These are phyloP conservation scores for Drosophila quadrilineata DNA, from an alignment of 1,140 invertebrate genomes.

Conservation along the genomic window DNA sequence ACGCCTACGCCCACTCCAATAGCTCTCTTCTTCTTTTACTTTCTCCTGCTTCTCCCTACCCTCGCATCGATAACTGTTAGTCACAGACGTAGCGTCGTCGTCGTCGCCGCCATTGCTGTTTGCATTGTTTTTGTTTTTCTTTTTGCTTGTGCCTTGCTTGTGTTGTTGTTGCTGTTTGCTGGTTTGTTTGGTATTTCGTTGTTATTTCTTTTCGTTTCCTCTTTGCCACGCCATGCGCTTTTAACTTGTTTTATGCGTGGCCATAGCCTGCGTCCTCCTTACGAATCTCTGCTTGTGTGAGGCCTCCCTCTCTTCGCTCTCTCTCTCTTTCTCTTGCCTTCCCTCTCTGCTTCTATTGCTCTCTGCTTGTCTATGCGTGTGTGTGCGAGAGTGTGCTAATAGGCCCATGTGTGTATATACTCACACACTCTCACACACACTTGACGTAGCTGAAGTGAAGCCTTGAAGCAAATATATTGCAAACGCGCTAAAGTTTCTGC, in stretches of 20 bases:
- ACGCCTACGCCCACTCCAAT: neutral
- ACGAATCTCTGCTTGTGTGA: slow-evolving; percentile 10
- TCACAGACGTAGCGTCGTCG: slow-evolving; percentile 69
- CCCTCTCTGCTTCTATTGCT: neutral
- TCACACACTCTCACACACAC: neutral
- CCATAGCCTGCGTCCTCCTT: slow-evolving; percentile 31
- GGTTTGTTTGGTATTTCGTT: slow-evolving; percentile 68
- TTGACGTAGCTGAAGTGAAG: slow-evolving; percentile 18
- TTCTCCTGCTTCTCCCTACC: neutral
- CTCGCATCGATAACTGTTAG: slow-evolving; percentile 54
- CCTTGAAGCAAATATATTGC: slow-evolving; percentile 70
- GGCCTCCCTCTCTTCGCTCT: neutral
- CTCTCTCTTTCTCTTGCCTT: neutral
- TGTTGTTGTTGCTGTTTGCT: slow-evolving; percentile 36
- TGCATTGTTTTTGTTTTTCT: slow-evolving; percentile 62
- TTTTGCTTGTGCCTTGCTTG: slow-evolving; percentile 27
- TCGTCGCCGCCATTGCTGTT: slow-evolving; percentile 39
- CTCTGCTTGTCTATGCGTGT: neutral
- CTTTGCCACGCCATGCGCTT: slow-evolving; percentile 30
- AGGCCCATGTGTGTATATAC: slow-evolving; percentile 4
- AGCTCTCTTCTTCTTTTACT: neutral
- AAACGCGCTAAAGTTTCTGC: slow-evolving; percentile 58
- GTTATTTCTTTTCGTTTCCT: slow-evolving; percentile 62
- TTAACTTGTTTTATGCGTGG: slow-evolving; percentile 38
- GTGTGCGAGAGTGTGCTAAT: slow-evolving; percentile 9